Conservation (phyloP, 2,113 vertebrate species). For the Myrmophylax atrothorax region DNA sequence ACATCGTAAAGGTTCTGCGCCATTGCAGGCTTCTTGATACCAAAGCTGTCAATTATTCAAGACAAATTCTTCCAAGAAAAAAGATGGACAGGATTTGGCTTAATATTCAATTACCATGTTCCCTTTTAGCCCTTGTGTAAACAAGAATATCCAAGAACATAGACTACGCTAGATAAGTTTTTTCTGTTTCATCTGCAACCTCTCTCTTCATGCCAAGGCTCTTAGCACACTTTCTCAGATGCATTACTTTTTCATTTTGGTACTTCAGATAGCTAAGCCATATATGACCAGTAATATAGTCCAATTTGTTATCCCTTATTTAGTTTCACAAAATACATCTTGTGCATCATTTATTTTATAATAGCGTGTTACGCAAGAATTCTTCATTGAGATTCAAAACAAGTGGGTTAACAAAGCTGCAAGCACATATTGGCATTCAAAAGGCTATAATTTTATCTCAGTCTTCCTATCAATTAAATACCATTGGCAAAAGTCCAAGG, state of each 20-base stretch:
- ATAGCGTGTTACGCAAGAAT: background rate
- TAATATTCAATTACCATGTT: background rate
- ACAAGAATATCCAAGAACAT: background rate
- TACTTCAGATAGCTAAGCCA: background rate
- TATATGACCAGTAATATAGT: background rate
- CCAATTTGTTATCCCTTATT: background rate
- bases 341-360: background rate
- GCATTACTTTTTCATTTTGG: background rate
- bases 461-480: constrained; percentile 2
- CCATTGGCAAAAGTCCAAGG: background rate
- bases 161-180: background rate
- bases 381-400: constrained; percentile 1
- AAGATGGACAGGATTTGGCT: background rate
- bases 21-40: background rate
- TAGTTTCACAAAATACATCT: background rate
- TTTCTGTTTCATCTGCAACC: background rate
- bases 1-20: background rate
- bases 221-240: background rate
- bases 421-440: background rate
- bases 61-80: background rate
- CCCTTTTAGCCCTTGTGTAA: background rate
- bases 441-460: background rate
- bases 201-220: background rate
- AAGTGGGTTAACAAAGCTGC: background rate
- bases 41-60: background rate